Evolutionary conservation across 2,888 invertebrate genomes (phyloP), one percentile per base, ranked within the genome.

Genomic region (Pollenia amentaria): DNA sequence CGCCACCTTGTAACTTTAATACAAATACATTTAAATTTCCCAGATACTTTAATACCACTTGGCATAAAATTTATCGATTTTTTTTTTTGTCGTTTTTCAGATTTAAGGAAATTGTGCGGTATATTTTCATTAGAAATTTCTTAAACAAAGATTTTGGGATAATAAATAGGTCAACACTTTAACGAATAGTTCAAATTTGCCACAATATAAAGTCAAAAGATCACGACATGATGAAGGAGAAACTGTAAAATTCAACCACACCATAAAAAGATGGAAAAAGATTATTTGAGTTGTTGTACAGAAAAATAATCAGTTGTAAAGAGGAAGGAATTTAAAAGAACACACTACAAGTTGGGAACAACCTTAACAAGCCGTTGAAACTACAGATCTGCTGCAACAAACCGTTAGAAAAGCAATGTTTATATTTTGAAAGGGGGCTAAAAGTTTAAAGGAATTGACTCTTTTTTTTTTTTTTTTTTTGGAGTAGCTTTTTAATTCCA

Each of bases 211-310:
- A 84, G 87, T 86, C 88, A 85, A 88, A 84, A 88, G 88, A 88
- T 88, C 88, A 88, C 88, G 88, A 88, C 87, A 85, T 69, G 78
- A 73, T 80, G 48, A 80, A 83, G 77, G 77, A 75, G 77, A 85
- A 82, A 78, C 78, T 40, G 65, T 65, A 77, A 29, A 72, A 77
- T 69, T 72, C 60, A 72, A 62, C 72, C 64, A 60, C 75, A 72
- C 16, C 51, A 80, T 38, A 44, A 67, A 65, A 81, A n/a, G 51
- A 81, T 60, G 42, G 40, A 64, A 80, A 79, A 65, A 42, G 51
- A 18, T 51, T 42, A 44, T 10, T 60, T 21, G 44, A 40, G 44
- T 62, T 62, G n/a, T 51, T 57, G n/a, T 12, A 42, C 40, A 62
- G 60, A 70, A 12, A 55, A 21, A 12, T 67, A 83, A 81, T 77